Evolutionary conservation across 1,140 invertebrate genomes (phyloP).

Genomic region (Orchesella cincta): DNA sequence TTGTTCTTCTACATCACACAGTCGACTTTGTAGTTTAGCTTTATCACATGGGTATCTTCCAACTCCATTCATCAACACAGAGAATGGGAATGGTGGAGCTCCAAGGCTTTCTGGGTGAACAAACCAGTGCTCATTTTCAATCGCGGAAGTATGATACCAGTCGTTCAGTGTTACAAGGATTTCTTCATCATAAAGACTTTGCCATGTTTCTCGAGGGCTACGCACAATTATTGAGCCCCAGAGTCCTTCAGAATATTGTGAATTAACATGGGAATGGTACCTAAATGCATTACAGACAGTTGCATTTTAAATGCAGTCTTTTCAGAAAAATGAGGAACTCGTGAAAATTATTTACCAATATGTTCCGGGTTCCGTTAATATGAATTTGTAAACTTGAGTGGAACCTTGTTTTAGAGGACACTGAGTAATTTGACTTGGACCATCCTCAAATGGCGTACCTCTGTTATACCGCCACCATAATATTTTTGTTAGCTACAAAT

Average conservation of each 20-base stretch:
- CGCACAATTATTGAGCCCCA: constrained; percentile 37
- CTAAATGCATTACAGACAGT: too few species aligned
- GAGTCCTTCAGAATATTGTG: constrained; percentile 37
- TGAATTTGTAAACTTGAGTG: constrained; percentile 25
- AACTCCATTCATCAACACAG: constrained; percentile 33
- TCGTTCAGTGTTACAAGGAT: constrained; percentile 32
- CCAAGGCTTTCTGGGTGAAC: background rate
- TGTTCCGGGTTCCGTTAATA: constrained; percentile 33
- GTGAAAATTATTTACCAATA: too few species aligned
- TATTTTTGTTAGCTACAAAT: background rate
- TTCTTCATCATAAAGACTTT: constrained; percentile 30
- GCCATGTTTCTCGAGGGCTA: background rate
- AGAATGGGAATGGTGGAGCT: constrained; percentile 32
- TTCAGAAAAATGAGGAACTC: too few species aligned
- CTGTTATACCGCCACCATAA: background rate
- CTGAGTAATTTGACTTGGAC: constrained; percentile 31
- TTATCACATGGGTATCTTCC: constrained; percentile 31
- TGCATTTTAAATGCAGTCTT: background rate
- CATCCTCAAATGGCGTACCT: constrained; percentile 36
- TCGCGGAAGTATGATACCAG: constrained; percentile 32
- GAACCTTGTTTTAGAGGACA: constrained; percentile 24
- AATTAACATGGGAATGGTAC: constrained; percentile 35
- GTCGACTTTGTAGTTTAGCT: background rate
- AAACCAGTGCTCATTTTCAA: background rate
- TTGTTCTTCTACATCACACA: background rate